Base-by-base conservation (phyloP, 53 echinoderm and acorn worm species). In the Paelopatides confundens region DNA sequence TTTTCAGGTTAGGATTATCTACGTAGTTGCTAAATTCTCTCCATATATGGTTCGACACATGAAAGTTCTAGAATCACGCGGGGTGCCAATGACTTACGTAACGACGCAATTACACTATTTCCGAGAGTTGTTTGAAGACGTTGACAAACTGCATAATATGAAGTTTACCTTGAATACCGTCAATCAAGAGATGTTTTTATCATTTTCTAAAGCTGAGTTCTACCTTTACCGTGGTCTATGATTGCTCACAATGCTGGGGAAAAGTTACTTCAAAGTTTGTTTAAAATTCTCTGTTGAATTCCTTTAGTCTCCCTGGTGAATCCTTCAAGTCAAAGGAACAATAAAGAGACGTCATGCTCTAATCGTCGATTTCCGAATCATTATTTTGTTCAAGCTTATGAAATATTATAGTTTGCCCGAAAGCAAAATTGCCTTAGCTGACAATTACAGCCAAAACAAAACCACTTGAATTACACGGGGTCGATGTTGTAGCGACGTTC, bases 251-350 rank as follows among this genome's bases (percentile, higher is more conserved):
- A 52, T 50, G 53, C 51, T 29, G 27, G 79, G 30, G 74, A 74
- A 74, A 74, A 79, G 79, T 50, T 79, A 79, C 54, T 51, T 79
- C 79, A 79, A 52, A 79, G 79, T 79, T 79, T 79, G 34, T 79
- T 79, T 79, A 52, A 48, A 32, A 79, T 79, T 79, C 54, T 79
- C 79, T 14, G 79, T 31, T 43, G 79, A 79, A 10, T 30, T 52
- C 30, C 79, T 33, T 52, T 24, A 33, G 54, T 52, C 30, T 53
- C 79, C 79, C 52, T 79, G 9, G 30, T 50, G 79, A 31, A 48
- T 74, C 74, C 1, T 74, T 13, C 23, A 40, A 39, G 39, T 74
- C 74, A 74, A 74, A 74, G 54, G 32, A 79, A 50, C 79, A 79
- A 79, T 53, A 24, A 30, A 33, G 53, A 32, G 11, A 51, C 47